Base-by-base conservation (phyloP, 2,888 invertebrate species). In the Synanthedon tipuliformis region DNA sequence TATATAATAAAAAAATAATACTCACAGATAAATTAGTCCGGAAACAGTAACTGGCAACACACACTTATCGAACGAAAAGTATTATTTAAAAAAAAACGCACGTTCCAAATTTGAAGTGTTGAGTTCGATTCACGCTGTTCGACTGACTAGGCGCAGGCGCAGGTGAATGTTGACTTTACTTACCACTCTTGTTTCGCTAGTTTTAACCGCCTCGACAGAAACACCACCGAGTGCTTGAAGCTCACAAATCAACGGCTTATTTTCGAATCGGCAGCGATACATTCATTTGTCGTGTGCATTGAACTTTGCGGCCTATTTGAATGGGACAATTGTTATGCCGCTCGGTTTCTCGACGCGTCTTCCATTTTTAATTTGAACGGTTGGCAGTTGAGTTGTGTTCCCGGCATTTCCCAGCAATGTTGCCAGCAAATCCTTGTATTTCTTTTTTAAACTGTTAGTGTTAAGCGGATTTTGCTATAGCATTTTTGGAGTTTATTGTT, bases 101-200 rank as follows among this genome's bases (percentile, higher is more conserved):
- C 67, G 68, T 69, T 69, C 60, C 55, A 64, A 68, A 67, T 69
- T 69, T 62, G 73, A 66, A 70, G 72, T 71, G 71, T 60, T 64
- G 63, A 59, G 68, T 65, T 68, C 65, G 66, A 71, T 73, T 63
- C 65, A 69, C 76, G 66, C 67, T 68, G 71, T 69, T 65, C 69
- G 76, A 86, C 85, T 86, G 75, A 69, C 64, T 75, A 70, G 75
- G 64, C 78, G 74, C 69, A 53, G 57, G 72, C 79, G 79, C 82
- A 78, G 78, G 85, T 82, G 84, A 86, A 82, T 77, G 85, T 82
- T 72, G 76, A 71, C 72, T 71, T 77, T 73, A 73, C 71, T 72
- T 74, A 79, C 82, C 84, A 81, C 83, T 81, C 79, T 77, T 76
- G 81, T 75, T 77, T 78, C 73, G 75, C 77, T 73, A 68, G 62